A percentile compares a stretch with the other conserved stretches of the same genome.
phyloP scores from a whole-genome alignment of 2,797 vertebrate genomes.

The Adrianichthys oophorus region DNA sequence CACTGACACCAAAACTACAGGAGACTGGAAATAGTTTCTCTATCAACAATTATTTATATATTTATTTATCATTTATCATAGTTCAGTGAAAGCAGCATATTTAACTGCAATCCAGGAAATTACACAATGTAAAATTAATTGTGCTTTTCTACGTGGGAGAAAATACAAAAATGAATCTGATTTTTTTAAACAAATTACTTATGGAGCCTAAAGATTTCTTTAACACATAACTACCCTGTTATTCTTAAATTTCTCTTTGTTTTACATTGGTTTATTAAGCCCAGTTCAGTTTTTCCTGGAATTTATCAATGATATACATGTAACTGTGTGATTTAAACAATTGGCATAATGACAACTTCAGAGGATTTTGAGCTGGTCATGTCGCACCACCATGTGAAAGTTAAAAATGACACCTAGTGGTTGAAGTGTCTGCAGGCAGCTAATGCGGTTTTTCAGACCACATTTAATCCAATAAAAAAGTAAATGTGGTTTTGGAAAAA shows the following conservation, averaged over 20 bases:
- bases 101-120: neutral
- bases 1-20: constrained; percentile 22
- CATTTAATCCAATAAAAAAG: neutral
- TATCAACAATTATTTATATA: constrained; percentile 12
- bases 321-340: neutral
- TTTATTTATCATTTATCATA: neutral
- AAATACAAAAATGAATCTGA: neutral
- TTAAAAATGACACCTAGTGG: constrained; percentile 75
- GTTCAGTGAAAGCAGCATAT: too few relatives aligned
- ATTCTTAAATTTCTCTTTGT: neutral
- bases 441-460: too few relatives aligned
- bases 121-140: neutral
- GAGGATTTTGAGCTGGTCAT: neutral
- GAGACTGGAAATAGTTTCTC: constrained; percentile 19
- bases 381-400: constrained; percentile 41
- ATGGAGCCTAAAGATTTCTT: neutral
- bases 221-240: neutral
- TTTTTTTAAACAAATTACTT: neutral
- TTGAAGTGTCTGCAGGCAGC: neutral
- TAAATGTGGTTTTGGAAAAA: neutral
- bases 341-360: constrained; percentile 11
- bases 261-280: neutral
- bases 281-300: neutral
- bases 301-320: neutral
- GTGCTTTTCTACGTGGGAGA: neutral